A percentile compares a stretch with the other conserved stretches of the same genome.
Evolutionary conservation across 2,113 vertebrate species (phyloP).

Genomic region (Clarias gariepinus): DNA sequence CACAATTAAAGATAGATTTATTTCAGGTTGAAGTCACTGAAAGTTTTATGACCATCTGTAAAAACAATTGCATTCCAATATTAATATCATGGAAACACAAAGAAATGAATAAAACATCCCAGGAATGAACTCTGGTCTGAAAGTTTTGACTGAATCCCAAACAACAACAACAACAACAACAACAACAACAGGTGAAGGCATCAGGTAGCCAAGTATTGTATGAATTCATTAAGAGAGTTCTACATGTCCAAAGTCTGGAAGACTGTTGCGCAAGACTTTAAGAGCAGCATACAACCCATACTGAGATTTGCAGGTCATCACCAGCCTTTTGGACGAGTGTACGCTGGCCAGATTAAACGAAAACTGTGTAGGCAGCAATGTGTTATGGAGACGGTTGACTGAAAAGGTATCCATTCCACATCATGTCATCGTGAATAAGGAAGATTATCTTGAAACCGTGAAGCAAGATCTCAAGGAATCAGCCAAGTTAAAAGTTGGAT

Average conservation of each 20-base stretch:
- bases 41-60: neutral
- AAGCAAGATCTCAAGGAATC: neutral
- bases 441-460: neutral
- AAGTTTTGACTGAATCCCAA: neutral
- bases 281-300: neutral
- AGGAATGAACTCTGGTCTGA: neutral
- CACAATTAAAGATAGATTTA: neutral
- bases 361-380: neutral
- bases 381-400: neutral
- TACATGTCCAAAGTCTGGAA: neutral
- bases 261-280: neutral
- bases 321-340: neutral
- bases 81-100: neutral
- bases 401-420: neutral
- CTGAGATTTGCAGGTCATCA: neutral
- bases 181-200: neutral
- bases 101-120: neutral
- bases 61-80: neutral
- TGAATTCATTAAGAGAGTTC: neutral
- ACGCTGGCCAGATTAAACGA: neutral
- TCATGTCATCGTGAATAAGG: neutral
- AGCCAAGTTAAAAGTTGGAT: neutral
- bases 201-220: neutral
- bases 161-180: neutral
- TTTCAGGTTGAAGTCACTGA: neutral